Percentiles rank a stretch among this genome's conserved stretches.
phyloP scores from a whole-genome alignment of 2,113 vertebrate genomes.

The Neotoma lepida region DNA sequence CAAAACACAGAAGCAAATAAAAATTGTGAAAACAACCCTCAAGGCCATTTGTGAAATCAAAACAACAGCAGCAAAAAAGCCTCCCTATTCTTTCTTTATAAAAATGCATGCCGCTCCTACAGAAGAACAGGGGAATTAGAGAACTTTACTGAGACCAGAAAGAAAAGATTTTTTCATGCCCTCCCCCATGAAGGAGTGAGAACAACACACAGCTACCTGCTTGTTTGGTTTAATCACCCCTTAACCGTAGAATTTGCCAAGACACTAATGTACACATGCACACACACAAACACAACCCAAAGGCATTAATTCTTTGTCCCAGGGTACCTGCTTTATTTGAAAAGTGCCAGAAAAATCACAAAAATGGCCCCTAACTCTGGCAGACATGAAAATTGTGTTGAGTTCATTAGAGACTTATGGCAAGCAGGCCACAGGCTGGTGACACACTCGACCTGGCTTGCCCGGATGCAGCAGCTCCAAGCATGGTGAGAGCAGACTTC shows the following conservation, averaged over 20 bases:
- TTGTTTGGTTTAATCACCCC: background rate
- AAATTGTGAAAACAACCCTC: conserved; percentile 10
- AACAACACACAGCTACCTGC: fast-evolving
- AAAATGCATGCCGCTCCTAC: background rate
- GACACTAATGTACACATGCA: too few species aligned
- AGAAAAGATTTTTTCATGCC: background rate
- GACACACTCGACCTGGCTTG: fast-evolving
- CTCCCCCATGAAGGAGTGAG: background rate
- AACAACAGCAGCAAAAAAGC: background rate
- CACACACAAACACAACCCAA: too few species aligned
- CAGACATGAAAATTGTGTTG: background rate
- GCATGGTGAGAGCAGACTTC: fast-evolving
- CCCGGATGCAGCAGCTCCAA: fast-evolving
- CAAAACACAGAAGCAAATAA: background rate
- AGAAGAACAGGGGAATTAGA: background rate
- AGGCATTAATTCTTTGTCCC: background rate
- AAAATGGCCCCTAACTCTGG: background rate
- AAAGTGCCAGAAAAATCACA: background rate
- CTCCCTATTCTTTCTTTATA: background rate
- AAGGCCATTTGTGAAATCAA: background rate
- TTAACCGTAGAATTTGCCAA: background rate
- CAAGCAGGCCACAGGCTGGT: background rate
- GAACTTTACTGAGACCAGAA: background rate
- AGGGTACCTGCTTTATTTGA: background rate
- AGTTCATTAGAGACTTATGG: conserved; percentile 8